Evolutionary conservation across 2,888 invertebrate genomes (phyloP).

Genomic region (Caenorhabditis panamensis): DNA sequence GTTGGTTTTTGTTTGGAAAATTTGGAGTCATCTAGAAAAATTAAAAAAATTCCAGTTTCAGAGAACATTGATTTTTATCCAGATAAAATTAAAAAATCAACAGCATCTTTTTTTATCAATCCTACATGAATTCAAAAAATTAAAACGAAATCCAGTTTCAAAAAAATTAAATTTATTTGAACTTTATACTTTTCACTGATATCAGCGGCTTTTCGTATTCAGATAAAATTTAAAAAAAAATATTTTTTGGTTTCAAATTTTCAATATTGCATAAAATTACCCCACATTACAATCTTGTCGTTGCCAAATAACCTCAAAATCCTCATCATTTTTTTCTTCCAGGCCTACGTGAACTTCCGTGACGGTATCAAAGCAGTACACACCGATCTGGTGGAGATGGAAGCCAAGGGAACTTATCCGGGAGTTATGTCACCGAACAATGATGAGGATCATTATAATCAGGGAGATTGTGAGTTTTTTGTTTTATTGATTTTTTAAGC

Average conservation of each 20-base stretch:
- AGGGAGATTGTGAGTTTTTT: constrained; percentile 19
- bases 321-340: background rate
- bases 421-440: constrained; percentile 66
- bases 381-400: constrained; percentile 69
- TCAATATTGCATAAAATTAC: no score
- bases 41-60: no score
- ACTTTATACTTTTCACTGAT: no score
- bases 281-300: no score
- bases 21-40: no score
- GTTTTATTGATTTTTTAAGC: no score
- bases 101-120: no score
- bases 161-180: constrained; percentile 1
- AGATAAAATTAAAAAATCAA: no score
- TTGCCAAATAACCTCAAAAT: no score
- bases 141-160: background rate
- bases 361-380: constrained; percentile 70
- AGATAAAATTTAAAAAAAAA: background rate
- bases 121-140: no score
- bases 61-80: no score
- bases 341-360: constrained; percentile 74
- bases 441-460: constrained; percentile 64
- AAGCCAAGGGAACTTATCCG: constrained; percentile 71
- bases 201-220: no score
- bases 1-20: background rate
- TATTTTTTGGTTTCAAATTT: background rate